Percentiles rank a stretch among this genome's conserved stretches.
Conservation (phyloP, 2,113 vertebrate species). For the Dendropsophus ebraccatus region DNA sequence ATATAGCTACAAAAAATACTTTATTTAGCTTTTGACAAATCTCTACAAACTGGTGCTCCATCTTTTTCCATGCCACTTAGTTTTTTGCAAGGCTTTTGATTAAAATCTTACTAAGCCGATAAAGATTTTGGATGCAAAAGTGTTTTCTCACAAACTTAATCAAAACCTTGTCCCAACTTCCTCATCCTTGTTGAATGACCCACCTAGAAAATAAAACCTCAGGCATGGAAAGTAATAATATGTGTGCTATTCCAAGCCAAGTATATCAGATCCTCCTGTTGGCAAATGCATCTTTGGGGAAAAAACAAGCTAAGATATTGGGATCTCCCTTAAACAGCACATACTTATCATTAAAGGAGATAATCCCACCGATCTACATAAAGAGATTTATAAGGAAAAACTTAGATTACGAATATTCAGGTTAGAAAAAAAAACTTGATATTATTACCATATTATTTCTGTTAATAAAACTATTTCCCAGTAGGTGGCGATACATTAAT, state of each 20-base stretch:
- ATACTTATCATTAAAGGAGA: not conserved
- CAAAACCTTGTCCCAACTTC: slow-evolving; percentile 12
- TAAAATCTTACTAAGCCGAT: not conserved
- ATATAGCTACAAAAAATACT: not conserved
- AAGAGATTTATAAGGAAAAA: not conserved
- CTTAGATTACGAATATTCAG: not conserved
- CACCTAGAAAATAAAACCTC: slow-evolving; percentile 15
- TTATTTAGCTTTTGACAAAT: not conserved
- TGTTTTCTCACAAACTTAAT: slow-evolving; percentile 29
- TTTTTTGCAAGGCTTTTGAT: not conserved
- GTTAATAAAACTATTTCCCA: not conserved
- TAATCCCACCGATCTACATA: not conserved
- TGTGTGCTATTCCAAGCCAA: not conserved
- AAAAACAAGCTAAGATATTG: not conserved
- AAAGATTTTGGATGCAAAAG: slow-evolving; percentile 9
- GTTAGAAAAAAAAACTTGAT: not conserved
- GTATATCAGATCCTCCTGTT: slow-evolving; percentile 12
- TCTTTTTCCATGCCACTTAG: not conserved
- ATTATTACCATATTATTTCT: not conserved
- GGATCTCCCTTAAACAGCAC: not conserved
- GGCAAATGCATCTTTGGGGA: slow-evolving; percentile 1
- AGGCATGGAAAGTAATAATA: slow-evolving; percentile 21
- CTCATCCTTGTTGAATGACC: slow-evolving; percentile 2
- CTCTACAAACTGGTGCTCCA: not conserved
- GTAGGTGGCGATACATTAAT: slow-evolving; percentile 7